These are phyloP conservation scores for Drosophila pectinifera DNA, from an alignment of 1,140 invertebrate genomes.

Conservation along the genomic window DNA sequence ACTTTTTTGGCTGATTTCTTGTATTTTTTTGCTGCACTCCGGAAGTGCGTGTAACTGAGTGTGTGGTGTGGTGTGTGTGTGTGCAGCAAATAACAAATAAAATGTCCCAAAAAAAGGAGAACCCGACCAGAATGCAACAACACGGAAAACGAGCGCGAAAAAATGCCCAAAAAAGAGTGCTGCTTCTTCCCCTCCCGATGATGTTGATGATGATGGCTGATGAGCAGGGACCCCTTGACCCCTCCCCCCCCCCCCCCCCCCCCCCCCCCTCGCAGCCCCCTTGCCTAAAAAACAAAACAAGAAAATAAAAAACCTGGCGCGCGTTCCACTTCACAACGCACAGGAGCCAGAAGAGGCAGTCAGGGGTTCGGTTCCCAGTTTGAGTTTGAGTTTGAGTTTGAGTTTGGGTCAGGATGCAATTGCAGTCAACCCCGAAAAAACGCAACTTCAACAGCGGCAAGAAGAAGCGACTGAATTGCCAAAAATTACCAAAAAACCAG, in stretches of 20 bases:
- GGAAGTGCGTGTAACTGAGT: constrained; percentile 69
- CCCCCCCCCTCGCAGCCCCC: constrained; percentile 6
- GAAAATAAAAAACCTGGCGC: constrained; percentile 17
- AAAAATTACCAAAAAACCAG: constrained; percentile 43
- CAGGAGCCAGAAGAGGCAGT: constrained; percentile 33
- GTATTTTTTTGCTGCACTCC: constrained; percentile 34
- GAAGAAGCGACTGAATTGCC: constrained; percentile 50
- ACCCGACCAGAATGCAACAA: constrained; percentile 44
- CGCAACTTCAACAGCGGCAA: constrained; percentile 34
- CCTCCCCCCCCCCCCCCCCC: too few species aligned
- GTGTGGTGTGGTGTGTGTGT: constrained; percentile 15
- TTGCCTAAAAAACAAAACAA: constrained; percentile 11
- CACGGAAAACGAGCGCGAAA: constrained; percentile 62
- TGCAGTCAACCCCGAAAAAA: constrained; percentile 75
- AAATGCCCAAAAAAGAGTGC: constrained; percentile 42
- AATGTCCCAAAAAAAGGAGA: constrained; percentile 63
- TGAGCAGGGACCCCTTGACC: constrained; percentile 40
- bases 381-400: constrained; percentile 3
- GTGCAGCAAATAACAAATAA: constrained; percentile 62
- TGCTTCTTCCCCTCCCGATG: constrained; percentile 19
- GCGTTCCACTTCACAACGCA: constrained; percentile 80
- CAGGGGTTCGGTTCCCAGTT: constrained; percentile 4
- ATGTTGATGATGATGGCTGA: constrained; percentile 57
- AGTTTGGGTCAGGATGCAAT: constrained; percentile 60
- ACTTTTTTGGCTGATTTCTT: constrained; percentile 23